These are phyloP conservation scores for Litoditis marina DNA, from an alignment of 2,888 invertebrate species.

Conservation along the genomic window DNA sequence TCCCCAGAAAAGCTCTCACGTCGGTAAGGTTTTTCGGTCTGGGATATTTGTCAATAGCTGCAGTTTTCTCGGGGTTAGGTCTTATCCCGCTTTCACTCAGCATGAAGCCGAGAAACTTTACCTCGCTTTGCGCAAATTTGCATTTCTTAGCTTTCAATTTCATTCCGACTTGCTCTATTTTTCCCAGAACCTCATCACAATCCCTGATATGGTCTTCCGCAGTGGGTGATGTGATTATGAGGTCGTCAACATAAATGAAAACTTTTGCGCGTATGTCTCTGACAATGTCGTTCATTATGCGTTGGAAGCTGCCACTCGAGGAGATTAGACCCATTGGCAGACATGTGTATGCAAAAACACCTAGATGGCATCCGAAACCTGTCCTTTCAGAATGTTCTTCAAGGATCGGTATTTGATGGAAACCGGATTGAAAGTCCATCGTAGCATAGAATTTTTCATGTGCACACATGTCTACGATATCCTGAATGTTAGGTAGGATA, in stretches of 20 bases:
- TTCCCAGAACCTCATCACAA: conserved; percentile 19
- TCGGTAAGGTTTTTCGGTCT: conserved; percentile 15
- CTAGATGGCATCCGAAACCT: conserved; percentile 18
- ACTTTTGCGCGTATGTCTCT: not conserved
- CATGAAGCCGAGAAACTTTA: conserved; percentile 30
- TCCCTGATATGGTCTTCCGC: conserved; percentile 23
- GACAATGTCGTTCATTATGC: conserved; percentile 12
- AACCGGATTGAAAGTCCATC: conserved; percentile 24
- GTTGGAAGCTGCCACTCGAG: conserved; percentile 19
- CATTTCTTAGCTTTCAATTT: conserved; percentile 29
- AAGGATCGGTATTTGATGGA: conserved; percentile 18
- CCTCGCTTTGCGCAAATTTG: conserved; percentile 14
- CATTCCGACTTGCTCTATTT: conserved; percentile 21
- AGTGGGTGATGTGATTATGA: conserved; percentile 8
- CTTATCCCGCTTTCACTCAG: conserved; percentile 25
- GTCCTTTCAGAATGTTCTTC: conserved; percentile 7
- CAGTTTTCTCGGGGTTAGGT: conserved; percentile 23
- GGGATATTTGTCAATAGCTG: conserved; percentile 17
- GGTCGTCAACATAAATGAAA: conserved; percentile 28
- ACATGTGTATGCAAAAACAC: conserved; percentile 13
- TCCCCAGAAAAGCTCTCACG: conserved; percentile 22
- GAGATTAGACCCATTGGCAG: conserved; percentile 24
- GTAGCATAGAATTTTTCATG: conserved; percentile 10
- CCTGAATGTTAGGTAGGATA: conserved; percentile 2
- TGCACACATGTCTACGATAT: not conserved